These are phyloP conservation scores for Lithophane leautieri DNA, from an alignment of 2,888 invertebrate species.

Conservation along the genomic window DNA sequence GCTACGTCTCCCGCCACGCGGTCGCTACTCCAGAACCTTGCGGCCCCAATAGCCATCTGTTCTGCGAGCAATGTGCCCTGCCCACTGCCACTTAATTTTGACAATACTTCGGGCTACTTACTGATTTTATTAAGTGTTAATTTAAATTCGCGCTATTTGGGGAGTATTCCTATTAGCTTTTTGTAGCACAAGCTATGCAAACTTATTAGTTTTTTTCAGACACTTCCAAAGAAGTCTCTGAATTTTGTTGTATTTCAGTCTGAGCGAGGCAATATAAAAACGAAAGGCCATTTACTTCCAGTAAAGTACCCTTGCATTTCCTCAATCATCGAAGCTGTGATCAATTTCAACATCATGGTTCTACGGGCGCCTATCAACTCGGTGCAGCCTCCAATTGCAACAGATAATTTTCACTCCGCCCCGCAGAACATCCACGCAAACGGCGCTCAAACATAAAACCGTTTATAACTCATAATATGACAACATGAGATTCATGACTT, in stretches of 20 bases:
- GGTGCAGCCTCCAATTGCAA: constrained; percentile 29
- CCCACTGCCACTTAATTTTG: too few species aligned
- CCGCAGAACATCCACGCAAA: constrained; percentile 42
- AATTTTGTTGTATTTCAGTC: not conserved
- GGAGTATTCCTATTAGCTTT: not conserved
- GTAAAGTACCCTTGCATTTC: not conserved
- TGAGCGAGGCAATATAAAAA: not conserved
- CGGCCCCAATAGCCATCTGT: too few species aligned
- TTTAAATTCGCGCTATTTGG: not conserved
- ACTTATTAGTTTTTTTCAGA: not conserved
- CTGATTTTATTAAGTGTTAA: too few species aligned
- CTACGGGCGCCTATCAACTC: constrained; percentile 31
- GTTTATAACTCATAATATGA: constrained; percentile 75
- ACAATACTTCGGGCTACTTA: too few species aligned
- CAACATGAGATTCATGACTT: constrained; percentile 77
- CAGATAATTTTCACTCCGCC: constrained; percentile 43
- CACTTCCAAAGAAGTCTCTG: not conserved
- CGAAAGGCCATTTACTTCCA: not conserved
- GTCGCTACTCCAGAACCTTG: too few species aligned
- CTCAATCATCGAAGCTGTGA: constrained; percentile 15
- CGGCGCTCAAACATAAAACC: constrained; percentile 66
- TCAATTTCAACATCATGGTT: constrained; percentile 14
- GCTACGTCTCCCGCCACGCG: too few species aligned
- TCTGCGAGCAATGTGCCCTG: too few species aligned
- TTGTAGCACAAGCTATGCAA: not conserved